Base-by-base conservation (phyloP, 2,797 vertebrate species). In the Lates japonicus region DNA sequence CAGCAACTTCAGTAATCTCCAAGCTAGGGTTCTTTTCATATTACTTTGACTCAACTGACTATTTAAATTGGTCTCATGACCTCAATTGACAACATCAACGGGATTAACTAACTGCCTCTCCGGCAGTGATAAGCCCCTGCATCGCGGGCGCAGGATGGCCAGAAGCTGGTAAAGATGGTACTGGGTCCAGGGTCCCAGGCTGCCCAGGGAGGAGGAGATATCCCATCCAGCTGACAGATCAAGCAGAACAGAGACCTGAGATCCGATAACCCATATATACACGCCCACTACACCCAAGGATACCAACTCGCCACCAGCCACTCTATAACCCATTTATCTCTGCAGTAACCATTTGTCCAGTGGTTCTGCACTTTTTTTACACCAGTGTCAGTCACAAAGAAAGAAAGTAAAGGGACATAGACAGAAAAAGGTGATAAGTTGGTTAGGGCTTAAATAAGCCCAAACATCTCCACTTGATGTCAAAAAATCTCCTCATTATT, bases 101-200 rank as follows among this genome's bases (percentile, higher is more conserved):
- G 17, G 81, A 12, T 75, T 62, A 20, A 9, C 51, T 35, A 58
- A 48, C 13, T 85, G 7, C 65, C 31, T 86, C 68, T 93, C 80
- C 80, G n/a, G 91, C 88, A 94, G 87, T 92, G 63, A 97, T 98
- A 90, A 97, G 92, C 82, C 94, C n/a, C 97, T 65, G 96, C 97
- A 0, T 97, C 98, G 13, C 99, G 98, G n/a, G n/a, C n/a, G 98
- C 92, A 98, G 66, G 97, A 99, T 61, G 98, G 98, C 76, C 97
- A 98, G 86, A 99, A 97, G 86, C 86, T 99, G 78, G 97, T 96
- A 48, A 98, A 97, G 84, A 97, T 97, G 94, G 94, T 99, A 20
- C 92, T 99, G 48, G 98, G 98, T 72, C 96, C 98, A 74, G 89
- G n/a, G 88, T 68, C 95, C 96, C 63, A 96, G 93, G 88, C 63